Evolutionary conservation across 2,888 invertebrate species (phyloP), one percentile per base, ranked within the genome.

Genomic region (Margaritifera margaritifera): DNA sequence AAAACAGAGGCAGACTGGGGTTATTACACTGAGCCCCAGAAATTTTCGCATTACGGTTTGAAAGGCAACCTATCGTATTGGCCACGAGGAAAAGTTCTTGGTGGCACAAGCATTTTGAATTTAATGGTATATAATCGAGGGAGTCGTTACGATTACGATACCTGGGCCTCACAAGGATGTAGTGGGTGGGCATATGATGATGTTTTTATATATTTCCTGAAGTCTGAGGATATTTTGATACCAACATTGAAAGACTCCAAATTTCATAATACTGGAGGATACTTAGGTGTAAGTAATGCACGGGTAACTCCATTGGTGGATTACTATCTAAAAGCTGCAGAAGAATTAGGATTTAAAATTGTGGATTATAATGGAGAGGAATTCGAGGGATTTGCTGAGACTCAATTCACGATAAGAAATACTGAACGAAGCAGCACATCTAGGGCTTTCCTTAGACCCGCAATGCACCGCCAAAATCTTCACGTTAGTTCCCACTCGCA

Each of bases 61-160:
- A 60, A 52, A 31, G 53, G 51, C 52, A 69, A 94, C 82, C 92
- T 95, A 59, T 95, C 95, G 86, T 94, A 94, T 83, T 96, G 96
- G 96, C 96, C 96, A 0, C 92, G 96, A 69, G 97, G 97, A 62
- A 96, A 96, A 91, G 95, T 96, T 0, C 91, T 96, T 0, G 96
- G 96, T 0, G 97, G 97, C 0, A 95, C 95, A 6, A 95, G 95
- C 56, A 95, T 96, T 0, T 91, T 97, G 0, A 96, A 96, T 86
- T 95, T 95, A 2, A 96, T 97, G 96, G 92, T 96, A 0, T 97
- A 97, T 90, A 94, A 96, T 20, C 91, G 97, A 73, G 97, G 97
- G 0, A 77, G 96, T 89, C 92, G 93, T 68, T 91, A 94, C 2
- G 97, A 97, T 89, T 98, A 93, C 87, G 95, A 97, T 89, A 92